Conservation (phyloP, 2,797 vertebrate genomes). For the Gambelia wislizenii region DNA sequence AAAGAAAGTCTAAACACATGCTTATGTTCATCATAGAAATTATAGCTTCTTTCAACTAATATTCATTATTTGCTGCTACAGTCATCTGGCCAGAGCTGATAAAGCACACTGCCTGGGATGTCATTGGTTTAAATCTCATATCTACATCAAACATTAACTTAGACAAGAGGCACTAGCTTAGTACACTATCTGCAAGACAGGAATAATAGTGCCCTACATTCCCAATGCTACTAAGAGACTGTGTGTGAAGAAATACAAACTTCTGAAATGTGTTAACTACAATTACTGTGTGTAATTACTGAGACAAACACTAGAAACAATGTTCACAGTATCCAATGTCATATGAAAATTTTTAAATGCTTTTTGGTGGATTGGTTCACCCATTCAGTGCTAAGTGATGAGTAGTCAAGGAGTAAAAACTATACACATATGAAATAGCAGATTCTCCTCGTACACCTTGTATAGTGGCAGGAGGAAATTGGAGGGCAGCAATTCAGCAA, state of each 20-base stretch:
- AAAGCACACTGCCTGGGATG: not conserved
- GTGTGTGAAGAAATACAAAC: not conserved
- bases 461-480: too few relatives aligned
- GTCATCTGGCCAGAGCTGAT: not conserved
- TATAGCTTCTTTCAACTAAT: not conserved
- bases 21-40: not conserved
- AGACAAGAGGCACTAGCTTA: not conserved
- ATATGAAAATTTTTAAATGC: not conserved
- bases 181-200: not conserved
- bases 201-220: not conserved
- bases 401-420: not conserved
- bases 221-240: not conserved
- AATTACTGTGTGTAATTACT: not conserved
- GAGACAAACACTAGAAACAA: not conserved
- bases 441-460: too few relatives aligned
- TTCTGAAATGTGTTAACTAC: not conserved
- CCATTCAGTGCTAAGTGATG: not conserved
- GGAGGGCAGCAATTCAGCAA: too few relatives aligned
- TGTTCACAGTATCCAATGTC: not conserved
- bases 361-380: not conserved
- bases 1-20: not conserved
- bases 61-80: not conserved
- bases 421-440: not conserved
- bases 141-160: not conserved
- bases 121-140: not conserved